Percentiles rank a stretch among this genome's conserved stretches.
These are phyloP conservation scores for Sceloporus tristichus DNA, from an alignment of 2,113 vertebrate species.

Conservation along the genomic window DNA sequence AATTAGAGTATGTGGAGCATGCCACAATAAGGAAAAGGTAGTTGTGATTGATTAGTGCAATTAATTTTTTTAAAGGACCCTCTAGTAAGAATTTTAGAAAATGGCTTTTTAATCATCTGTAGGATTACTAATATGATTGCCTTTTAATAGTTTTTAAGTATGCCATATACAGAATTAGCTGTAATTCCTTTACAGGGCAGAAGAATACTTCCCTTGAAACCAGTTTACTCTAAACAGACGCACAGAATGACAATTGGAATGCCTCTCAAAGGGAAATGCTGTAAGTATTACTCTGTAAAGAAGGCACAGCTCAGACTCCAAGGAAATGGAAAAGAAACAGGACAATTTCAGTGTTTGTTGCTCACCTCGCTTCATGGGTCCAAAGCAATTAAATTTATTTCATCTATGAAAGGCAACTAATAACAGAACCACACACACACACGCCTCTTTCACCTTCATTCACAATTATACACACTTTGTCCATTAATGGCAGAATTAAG, in stretches of 20 bases:
- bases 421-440: not conserved
- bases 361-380: not conserved
- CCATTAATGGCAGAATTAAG: not conserved
- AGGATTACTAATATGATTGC: conserved; percentile 85
- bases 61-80: conserved; percentile 78
- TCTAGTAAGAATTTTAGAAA: conserved; percentile 98
- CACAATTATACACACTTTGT: not conserved
- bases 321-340: not conserved
- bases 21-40: conserved; percentile 83
- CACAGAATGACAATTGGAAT: conserved; percentile 47
- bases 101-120: conserved; percentile 97
- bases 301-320: not conserved
- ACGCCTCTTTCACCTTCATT: not conserved
- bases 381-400: conserved; percentile 22
- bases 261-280: conserved; percentile 34
- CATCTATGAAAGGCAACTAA: not conserved
- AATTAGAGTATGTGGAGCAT: conserved; percentile 86
- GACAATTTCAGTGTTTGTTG: conserved; percentile 22
- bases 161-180: conserved; percentile 79
- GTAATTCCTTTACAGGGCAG: conserved; percentile 61
- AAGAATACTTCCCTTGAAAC: conserved; percentile 64
- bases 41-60: conserved; percentile 93
- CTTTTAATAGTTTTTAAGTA: conserved; percentile 88
- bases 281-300: conserved; percentile 36
- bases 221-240: conserved; percentile 74